These are phyloP conservation scores for Turritopsis dohrnii DNA, from an alignment of 30 jellyfish, hydroid and myxozoan species.

Conservation along the genomic window DNA sequence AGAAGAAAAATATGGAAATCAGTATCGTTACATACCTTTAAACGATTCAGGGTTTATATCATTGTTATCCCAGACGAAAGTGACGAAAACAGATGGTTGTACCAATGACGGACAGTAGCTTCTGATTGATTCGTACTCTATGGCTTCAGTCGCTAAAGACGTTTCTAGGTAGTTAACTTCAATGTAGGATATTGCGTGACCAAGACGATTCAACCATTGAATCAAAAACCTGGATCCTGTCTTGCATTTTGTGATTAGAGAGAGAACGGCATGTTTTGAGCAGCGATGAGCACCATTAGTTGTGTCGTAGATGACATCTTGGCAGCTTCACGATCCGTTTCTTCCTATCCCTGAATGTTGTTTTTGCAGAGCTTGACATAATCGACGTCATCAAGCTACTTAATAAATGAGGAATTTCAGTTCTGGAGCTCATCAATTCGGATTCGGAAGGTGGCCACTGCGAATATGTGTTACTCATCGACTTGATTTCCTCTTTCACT, in stretches of 20 bases:
- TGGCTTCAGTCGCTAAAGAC: conserved; percentile 5
- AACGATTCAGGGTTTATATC: not conserved
- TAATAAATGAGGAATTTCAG: conserved; percentile 20
- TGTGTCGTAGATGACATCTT: too few relatives aligned
- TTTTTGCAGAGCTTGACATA: not conserved
- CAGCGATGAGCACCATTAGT: too few relatives aligned
- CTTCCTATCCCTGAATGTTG: conserved; percentile 32
- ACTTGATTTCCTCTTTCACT: conserved; percentile 27
- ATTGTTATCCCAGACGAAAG: not conserved
- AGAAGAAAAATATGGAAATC: not conserved
- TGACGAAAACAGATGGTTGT: not conserved
- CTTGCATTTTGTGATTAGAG: too few relatives aligned
- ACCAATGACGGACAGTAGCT: not conserved
- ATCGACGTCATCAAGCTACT: conserved; percentile 2
- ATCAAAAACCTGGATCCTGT: too few relatives aligned
- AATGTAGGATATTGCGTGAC: not conserved
- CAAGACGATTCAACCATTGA: conserved; percentile 29
- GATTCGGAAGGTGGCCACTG: conserved; percentile 47
- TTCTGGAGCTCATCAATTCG: conserved; percentile 21
- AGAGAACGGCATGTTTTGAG: too few relatives aligned
- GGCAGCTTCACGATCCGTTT: not conserved
- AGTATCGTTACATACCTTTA: not conserved
- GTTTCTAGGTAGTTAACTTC: conserved; percentile 24
- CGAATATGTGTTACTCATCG: not conserved
- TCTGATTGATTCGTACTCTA: not conserved